Base-by-base conservation (phyloP, 2,113 vertebrate genomes). In the Perognathus longimembris region DNA sequence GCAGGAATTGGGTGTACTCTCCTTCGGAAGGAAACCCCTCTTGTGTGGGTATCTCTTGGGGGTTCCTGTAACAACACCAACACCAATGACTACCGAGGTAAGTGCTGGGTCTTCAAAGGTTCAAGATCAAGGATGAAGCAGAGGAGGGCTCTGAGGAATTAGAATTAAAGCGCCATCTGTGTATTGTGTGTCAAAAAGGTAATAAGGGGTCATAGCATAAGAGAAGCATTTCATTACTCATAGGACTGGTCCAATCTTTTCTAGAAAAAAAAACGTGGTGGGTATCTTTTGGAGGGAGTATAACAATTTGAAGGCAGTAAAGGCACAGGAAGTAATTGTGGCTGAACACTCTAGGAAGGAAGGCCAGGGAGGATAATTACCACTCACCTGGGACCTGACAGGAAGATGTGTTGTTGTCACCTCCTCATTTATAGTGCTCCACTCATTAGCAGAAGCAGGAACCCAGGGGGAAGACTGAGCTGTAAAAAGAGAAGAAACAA, bases 61-160 rank as follows among this genome's bases (percentile, higher is more conserved):
- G 95, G 94, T 54, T 90, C 93, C 97, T 97, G 95, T 64, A 97
- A 97, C 57, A 85, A 96, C 78, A 97, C 89, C 67, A 73, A 94
- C 7, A 89, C 54, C 89, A 89, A 28, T 96, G 82, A 97, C 92
- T 91, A 92, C 87, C 95, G 76, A 75, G 88, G 66, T 70, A 91
- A 91, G 21, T 61, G 21, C 59, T 61, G 32, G 78, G 57, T 78
- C 61, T 88, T 36, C 11, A 40, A 81, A 84, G 77, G 75, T 76
- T 54, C 88, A 66, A 1, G 32, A 67, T 73, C 34, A 40, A 4
- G 50, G 28, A 64, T 20, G 40, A 93, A 92, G 54, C 21, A 36
- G 15, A 88, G 66, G 89, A 76, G 50, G n/a, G 36, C 59, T 42
- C 69, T 67, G 69, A 38, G 78, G 79, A 89, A 80, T 1, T 45